Evolutionary conservation across 1,140 invertebrate genomes (phyloP), one percentile per base, ranked within the genome.

Genomic region (Scaptodrosophila lebanonensis): DNA sequence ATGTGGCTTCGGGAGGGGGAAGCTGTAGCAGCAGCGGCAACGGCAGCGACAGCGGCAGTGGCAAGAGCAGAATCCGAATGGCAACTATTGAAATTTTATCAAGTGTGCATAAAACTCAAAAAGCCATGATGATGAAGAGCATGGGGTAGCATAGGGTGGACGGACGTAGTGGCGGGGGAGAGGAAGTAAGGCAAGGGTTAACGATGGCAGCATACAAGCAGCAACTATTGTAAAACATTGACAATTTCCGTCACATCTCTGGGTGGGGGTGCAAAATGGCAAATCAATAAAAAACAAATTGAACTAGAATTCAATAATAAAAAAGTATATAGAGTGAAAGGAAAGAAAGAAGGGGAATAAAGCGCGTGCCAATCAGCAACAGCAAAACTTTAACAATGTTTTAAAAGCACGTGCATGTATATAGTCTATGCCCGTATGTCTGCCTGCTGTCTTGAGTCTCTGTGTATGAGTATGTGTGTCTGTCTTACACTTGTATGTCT

Each of bases 271-370:
- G 76, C 68, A 83, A 83, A 83, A 83, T 83, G 77, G 76, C 76
- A 72, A 84, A 83, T 83, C 77, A 83, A 83, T 83, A 83, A 83
- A n/a, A 83, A 83, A 83, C 77, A 83, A 83, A 83, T 83, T 83
- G 77, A 83, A 83, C 77, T 83, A 58, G 76, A 83, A 83, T 83
- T 77, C 77, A 83, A 83, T 83, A 83, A 83, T 69, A 83, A 76
- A 73, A 40, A 40, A 42, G 48, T 32, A 30, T 35, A 39, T 60
- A 50, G 33, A 44, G 18, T 17, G 42, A 35, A 30, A 13, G 17
- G 53, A 50, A 51, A 13, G 50, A 16, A 3, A 18, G n/a, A 4
- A 5, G n/a, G 4, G 11, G 13, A 8, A 25, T 8, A 2, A 25
- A 40, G 27, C 16, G 33, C 53, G 60, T 63, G 58, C 30, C 62